Conservation (phyloP, 2,888 invertebrate species). For the Campoletis raptor region DNA sequence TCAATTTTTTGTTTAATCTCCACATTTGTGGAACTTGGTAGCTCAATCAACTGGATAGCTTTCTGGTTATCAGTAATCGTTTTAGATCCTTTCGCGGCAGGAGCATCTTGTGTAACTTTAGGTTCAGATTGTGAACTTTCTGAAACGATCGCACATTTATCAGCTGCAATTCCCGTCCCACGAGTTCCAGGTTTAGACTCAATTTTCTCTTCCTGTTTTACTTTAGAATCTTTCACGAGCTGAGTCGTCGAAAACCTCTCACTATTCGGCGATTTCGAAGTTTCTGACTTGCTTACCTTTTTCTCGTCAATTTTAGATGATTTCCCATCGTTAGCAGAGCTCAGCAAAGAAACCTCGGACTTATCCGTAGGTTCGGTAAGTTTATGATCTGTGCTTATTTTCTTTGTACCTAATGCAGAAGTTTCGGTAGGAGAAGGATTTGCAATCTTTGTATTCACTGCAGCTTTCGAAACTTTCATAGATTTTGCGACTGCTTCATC, state of each 20-base stretch:
- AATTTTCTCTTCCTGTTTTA: neutral
- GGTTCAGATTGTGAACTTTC: neutral
- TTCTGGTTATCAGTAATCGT: neutral
- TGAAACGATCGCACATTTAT: neutral
- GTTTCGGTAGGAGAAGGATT: neutral
- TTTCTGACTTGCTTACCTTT: conserved; percentile 3
- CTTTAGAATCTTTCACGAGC: neutral
- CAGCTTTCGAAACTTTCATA: neutral
- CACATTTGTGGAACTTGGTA: neutral
- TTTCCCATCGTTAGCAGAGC: conserved; percentile 2
- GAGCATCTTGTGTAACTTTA: neutral
- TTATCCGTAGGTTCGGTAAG: neutral
- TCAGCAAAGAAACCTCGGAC: neutral
- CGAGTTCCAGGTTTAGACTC: conserved; percentile 6
- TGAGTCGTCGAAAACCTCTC: neutral
- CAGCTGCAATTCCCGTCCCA: no score
- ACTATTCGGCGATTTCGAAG: neutral
- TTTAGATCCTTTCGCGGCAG: conserved; percentile 3
- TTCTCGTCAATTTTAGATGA: conserved; percentile 12
- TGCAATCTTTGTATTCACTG: neutral
- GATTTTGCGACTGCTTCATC: conserved; percentile 11
- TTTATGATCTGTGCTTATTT: conserved; percentile 12
- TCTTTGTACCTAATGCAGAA: neutral
- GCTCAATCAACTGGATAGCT: neutral
- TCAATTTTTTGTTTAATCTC: conserved; percentile 11